Percentiles rank a stretch among this genome's conserved stretches.
Conservation (phyloP, 2,797 vertebrate species). For the Phataginus tricuspis region DNA sequence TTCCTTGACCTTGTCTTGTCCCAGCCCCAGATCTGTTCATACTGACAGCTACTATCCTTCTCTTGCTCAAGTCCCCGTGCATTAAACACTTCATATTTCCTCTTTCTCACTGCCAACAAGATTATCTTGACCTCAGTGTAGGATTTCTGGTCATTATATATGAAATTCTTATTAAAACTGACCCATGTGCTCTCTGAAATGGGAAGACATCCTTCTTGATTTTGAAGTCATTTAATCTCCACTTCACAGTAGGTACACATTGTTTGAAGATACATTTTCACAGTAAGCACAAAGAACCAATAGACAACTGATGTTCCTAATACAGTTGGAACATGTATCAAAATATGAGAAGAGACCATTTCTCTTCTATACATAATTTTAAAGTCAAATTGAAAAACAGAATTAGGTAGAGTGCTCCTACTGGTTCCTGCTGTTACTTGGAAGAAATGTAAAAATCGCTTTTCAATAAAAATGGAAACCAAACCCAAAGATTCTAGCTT, state of each 20-base stretch:
- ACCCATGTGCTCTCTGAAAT: background rate
- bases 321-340: background rate
- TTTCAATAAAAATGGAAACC: conserved; percentile 33
- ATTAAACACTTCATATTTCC: background rate
- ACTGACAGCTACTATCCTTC: background rate
- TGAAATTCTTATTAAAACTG: conserved; percentile 27
- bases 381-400: conserved; percentile 40
- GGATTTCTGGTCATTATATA: background rate
- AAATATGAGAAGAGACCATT: conserved; percentile 8
- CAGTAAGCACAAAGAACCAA: conserved; percentile 9
- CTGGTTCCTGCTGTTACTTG: background rate
- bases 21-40: background rate
- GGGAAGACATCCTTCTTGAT: background rate
- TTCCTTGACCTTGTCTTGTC: background rate
- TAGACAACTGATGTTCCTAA: background rate
- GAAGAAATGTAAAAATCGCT: conserved; percentile 1
- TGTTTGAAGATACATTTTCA: conserved; percentile 22
- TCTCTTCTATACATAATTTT: background rate
- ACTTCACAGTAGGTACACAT: background rate
- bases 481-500: conserved; percentile 31
- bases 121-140: background rate
- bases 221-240: conserved; percentile 30
- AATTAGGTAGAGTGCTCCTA: background rate
- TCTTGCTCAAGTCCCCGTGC: background rate
- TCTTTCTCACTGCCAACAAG: background rate